Base-by-base conservation (phyloP, 2,797 vertebrate species). In the Mareca penelope region DNA sequence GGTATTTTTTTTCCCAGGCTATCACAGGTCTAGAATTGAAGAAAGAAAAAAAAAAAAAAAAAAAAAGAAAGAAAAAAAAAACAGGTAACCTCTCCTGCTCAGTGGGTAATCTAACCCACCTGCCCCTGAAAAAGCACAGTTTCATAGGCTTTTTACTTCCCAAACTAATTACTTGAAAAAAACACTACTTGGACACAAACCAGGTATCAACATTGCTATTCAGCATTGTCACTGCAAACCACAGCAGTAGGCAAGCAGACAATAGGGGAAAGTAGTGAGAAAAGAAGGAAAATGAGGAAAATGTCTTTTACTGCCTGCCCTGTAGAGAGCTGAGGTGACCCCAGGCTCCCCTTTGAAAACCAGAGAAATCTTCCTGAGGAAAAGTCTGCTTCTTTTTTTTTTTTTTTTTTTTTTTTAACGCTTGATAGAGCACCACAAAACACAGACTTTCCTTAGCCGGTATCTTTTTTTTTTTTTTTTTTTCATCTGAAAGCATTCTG, bases 81-180 rank as follows among this genome's bases (percentile, higher is more conserved):
- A 69, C 44, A 93, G 91, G 80, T 94, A 96, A 90, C 68, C 39
- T 61, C 46, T 79, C 88, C 61, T 91, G 78, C 92, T 95, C 67
- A 89, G 80, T 57, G 90, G 72, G 93, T 96, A 92, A 96, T 86
- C 65, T 85, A 88, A 97, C 70, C 88, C 93, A 80, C 39, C 60
- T 42, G 40, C 28, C 16, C 69, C 75, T 93, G 84, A 80, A 84
- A 94, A 90, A 93, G 56, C 53, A 68, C 76, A 86, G 85, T 55
- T 59, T 67, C 3, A 1, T 46, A 82, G 63, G 68, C 57, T 84
- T 96, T 85, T 87, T 80, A 65, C n/a, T 85, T 87, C 57, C 52
- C 80, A 91, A 94, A 44, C 80, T 93, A 95, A 96, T 97, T 95
- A 95, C 93, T 57, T 86, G 78, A 21, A 67, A 80, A 81, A 95